phyloP scores from a whole-genome alignment of 2,113 vertebrate species.

The Platysternon megacephalum region DNA sequence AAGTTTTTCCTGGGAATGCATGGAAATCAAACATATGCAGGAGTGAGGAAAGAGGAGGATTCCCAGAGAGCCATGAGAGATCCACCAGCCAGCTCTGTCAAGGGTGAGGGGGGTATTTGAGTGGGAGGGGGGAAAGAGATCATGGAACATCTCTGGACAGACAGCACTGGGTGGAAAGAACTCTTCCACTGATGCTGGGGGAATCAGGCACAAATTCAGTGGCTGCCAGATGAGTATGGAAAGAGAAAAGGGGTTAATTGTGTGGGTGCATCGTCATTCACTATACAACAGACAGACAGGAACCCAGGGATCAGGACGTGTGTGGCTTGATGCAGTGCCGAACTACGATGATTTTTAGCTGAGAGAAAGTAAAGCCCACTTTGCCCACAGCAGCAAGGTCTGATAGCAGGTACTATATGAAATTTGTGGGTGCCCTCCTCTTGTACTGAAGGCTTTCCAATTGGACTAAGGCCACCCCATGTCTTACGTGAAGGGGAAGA shows the following conservation, averaged over 20 bases:
- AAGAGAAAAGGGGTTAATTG: background rate
- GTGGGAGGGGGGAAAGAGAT: slow-evolving; percentile 1
- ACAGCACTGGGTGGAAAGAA: background rate
- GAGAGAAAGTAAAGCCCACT: slow-evolving; percentile 46
- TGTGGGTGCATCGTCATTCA: background rate
- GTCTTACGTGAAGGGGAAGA: background rate
- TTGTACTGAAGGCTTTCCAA: slow-evolving; percentile 24
- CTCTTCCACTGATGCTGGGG: background rate
- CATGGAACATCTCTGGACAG: slow-evolving; percentile 15
- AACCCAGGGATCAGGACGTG: background rate
- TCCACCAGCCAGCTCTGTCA: slow-evolving; percentile 9
- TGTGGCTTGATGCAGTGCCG: background rate
- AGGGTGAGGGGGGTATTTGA: background rate
- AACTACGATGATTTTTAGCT: background rate
- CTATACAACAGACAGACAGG: slow-evolving; percentile 20
- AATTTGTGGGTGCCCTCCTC: slow-evolving; percentile 51
- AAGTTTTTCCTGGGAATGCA: slow-evolving; percentile 90
- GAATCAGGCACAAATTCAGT: slow-evolving; percentile 44
- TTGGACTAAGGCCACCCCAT: background rate
- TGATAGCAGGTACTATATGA: slow-evolving; percentile 43
- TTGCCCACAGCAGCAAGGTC: background rate
- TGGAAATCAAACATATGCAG: slow-evolving; percentile 79
- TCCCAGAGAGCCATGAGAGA: background rate
- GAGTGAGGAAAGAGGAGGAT: slow-evolving; percentile 53
- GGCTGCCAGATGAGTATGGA: background rate